Evolutionary conservation across 2,888 invertebrate species (phyloP), one percentile per base, ranked within the genome.

Genomic region (Eumacrocentrus americanus): DNA sequence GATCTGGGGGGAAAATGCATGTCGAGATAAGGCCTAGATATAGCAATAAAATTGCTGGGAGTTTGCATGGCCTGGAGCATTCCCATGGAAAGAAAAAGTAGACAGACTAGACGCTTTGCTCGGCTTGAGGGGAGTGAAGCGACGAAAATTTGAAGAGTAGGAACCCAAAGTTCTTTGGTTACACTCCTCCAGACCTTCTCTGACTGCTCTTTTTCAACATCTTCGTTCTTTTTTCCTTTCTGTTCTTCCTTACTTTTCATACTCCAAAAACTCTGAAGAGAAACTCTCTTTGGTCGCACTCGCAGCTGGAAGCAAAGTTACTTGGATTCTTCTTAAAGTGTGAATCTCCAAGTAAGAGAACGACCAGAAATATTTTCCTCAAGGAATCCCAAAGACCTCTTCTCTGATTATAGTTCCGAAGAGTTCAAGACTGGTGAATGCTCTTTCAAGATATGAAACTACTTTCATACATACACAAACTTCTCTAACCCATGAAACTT

Each of bases 321-420:
- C 52, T 48, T 40, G 47, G 52, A 68, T 54, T 57, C 61, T 67
- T 62, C 42, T 40, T 42, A 18, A 23, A 46, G 46, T 46, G 25
- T 46, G 14, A 46, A 46, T 46, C 25, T 46, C 23, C 23, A n/a
- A 29, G 9, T 12, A 6, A 46, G 46, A n/a, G 23, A 4, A 37
- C 37, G 37, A 42, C 3, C 20, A 20, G 23, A 46, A 46, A 46
- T 46, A 46, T 46, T 46, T 46, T 46, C 14, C n/a, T 4, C 12
- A 12, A 46, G 23, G n/a, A 22, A 46, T 46, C 23, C 12, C 14
- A 12, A n/a, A 46, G 23, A 46, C 20, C 46, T 22, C 22, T 46
- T n/a, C n/a, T n/a, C n/a, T n/a, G n/a, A n/a, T n/a, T n/a, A n/a
- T 9, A 29, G 29, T 9, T 29, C 29, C 5, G 5, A 29, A 29